A percentile compares a stretch with the other conserved stretches of the same genome.
Conservation (phyloP, 2,113 vertebrate genomes). For the Puntigrus tetrazona region DNA sequence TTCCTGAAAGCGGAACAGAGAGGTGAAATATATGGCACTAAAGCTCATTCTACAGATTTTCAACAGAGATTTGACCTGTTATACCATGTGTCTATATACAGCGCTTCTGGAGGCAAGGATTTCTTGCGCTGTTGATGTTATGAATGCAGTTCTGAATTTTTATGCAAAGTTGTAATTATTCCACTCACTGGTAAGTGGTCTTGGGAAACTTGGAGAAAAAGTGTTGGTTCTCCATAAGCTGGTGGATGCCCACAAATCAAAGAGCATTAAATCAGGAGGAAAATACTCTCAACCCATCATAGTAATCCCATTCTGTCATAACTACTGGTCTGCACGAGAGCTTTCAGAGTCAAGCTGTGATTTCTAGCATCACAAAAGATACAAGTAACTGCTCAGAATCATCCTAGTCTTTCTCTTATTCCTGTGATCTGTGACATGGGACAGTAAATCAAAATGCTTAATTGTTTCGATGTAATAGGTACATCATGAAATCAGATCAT, state of each 20-base stretch:
- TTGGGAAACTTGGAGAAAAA: neutral
- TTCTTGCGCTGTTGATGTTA: neutral
- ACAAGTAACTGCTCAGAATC: neutral
- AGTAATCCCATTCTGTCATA: conserved; percentile 29
- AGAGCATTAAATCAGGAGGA: neutral
- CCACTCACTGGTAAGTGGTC: neutral
- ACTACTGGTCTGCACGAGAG: neutral
- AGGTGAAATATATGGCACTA: neutral
- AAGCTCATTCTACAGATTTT: neutral
- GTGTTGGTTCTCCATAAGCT: neutral
- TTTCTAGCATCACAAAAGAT: conserved; percentile 1
- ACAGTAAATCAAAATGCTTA: neutral
- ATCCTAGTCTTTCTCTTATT: neutral
- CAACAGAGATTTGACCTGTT: neutral
- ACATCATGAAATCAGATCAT: neutral
- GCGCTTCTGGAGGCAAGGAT: neutral
- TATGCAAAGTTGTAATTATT: neutral
- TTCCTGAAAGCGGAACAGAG: neutral
- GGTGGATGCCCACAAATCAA: neutral
- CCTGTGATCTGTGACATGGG: neutral
- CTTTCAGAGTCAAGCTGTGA: conserved; percentile 32
- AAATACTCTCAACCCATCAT: neutral
- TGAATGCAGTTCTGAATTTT: neutral
- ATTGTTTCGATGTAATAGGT: neutral
- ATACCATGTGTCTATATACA: neutral